These are phyloP conservation scores for Erpornis zantholeuca DNA, from an alignment of 2,113 vertebrate species.

Conservation along the genomic window DNA sequence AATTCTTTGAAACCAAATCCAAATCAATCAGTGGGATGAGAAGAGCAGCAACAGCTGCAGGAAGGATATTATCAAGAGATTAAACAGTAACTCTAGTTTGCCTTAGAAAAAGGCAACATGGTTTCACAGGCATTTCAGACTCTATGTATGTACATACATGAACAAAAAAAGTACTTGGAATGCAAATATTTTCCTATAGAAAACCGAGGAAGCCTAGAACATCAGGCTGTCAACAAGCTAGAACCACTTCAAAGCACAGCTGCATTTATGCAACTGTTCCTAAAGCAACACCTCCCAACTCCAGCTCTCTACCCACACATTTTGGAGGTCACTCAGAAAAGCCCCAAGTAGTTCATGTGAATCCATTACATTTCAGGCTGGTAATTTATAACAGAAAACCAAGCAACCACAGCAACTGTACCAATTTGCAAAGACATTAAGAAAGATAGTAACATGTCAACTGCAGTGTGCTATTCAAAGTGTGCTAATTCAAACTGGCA, in stretches of 20 bases:
- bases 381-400: background rate
- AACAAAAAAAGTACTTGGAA: background rate
- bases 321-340: background rate
- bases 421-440: background rate
- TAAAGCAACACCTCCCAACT: background rate
- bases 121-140: background rate
- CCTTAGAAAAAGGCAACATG: background rate
- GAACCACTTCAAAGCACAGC: background rate
- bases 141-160: background rate
- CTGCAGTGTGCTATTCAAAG: background rate
- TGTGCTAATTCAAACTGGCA: background rate
- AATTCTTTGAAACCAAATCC: background rate
- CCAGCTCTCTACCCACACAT: background rate
- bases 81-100: background rate
- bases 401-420: background rate
- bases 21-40: background rate
- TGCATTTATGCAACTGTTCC: background rate
- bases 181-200: background rate
- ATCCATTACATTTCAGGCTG: background rate
- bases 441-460: background rate
- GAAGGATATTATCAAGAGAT: constrained; percentile 17
- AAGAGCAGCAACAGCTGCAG: constrained; percentile 26
- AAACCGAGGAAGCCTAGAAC: background rate
- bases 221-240: background rate
- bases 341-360: background rate